Evolutionary conservation across 2,888 invertebrate species (phyloP), one percentile per base, ranked within the genome.

Genomic region (Lordiphosa fenestrarum): DNA sequence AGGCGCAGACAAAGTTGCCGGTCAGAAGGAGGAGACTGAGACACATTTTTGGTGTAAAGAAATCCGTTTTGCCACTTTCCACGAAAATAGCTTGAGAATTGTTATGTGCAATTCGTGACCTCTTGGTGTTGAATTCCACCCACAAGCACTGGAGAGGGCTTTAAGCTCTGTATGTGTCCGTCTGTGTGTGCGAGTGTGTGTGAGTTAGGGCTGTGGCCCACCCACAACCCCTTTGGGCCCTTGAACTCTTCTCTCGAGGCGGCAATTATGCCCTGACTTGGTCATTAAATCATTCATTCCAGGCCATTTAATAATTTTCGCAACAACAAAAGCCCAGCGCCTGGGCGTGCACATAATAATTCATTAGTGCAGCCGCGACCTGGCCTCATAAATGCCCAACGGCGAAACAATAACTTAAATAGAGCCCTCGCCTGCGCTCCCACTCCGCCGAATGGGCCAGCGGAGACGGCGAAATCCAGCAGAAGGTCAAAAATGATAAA

Each of bases 241-340:
- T 36, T 19, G 35, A 83, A 71, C 73, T 77, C 84, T 81, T 73
- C 71, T 46, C 47, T 38, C 57, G 37, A 15, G 57, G 51, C 82
- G 53, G 71, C 73, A 83, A 83, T 84, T 77, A 76, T 61, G 53
- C 39, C 56, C 64, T 44, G 40, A 33, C 72, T 50, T 48, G 66
- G 85, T 85, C 84, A 86, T 85, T 85, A 86, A 85, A 85, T 85
- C 86, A 84, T 86, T 85, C 84, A 86, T 85, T 85, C 85, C 86
- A 68, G 68, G 66, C 73, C 85, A 85, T 85, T 85, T 80, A 80
- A 86, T 84, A 85, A 85, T 85, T 82, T 80, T 66, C 46, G 68
- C 56, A 42, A 62, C 67, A 73, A 30, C 30, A 30, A 30, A 53
- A 70, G 63, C 62, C 40, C 30, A 15, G 61, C 66, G 83, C 78